Evolutionary conservation across 1,140 invertebrate species (phyloP), one percentile per base, ranked within the genome.

Genomic region (Muscidifurax raptorellus): DNA sequence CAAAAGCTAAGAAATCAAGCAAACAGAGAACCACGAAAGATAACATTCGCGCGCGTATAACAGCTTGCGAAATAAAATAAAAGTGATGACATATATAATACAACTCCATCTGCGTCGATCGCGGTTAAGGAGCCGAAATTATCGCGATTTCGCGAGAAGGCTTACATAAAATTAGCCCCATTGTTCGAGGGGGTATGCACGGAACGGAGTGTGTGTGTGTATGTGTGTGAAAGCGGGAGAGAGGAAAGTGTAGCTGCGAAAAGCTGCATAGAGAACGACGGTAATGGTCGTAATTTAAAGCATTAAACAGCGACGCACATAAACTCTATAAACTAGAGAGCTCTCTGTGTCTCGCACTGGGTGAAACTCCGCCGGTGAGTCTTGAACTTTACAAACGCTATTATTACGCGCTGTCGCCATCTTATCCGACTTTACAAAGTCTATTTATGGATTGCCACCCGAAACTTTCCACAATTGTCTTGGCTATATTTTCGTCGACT

Each of bases 331-430:
- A 82, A 82, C 67, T 74, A 52, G 13, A 27, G 44, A 15, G 2
- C 52, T 22, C 52, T 59, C 47, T 18, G 15, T 59, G 52, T 82
- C 44, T 74, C 28, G 25, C 22, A 71, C 32, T 71, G 18, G 30
- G 10, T 74, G 44, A 72, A 74, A 72, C 22, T 59, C 32, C 12
- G 32, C 18, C 15, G 13, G 52, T 32, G 47, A 47, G 47, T 6
- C 80, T 77, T 76, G 28, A 77, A 77, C 59, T 83, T 77, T 32
- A n/a, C 10, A 67, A 40, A 66, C 28, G 30, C 47, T 82, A 75
- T 75, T 66, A 77, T 69, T 77, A 77, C 40, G 44, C 36, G 47
- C 59, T 32, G 32, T 69, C 30, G 25, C 27, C 64, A 13, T 47
- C 72, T 22, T 69, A 47, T 32, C 10, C 15, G 64, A 64, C 52